These are phyloP conservation scores for Lumbricus terrestris DNA, from an alignment of 2,888 invertebrate genomes.

Conservation along the genomic window DNA sequence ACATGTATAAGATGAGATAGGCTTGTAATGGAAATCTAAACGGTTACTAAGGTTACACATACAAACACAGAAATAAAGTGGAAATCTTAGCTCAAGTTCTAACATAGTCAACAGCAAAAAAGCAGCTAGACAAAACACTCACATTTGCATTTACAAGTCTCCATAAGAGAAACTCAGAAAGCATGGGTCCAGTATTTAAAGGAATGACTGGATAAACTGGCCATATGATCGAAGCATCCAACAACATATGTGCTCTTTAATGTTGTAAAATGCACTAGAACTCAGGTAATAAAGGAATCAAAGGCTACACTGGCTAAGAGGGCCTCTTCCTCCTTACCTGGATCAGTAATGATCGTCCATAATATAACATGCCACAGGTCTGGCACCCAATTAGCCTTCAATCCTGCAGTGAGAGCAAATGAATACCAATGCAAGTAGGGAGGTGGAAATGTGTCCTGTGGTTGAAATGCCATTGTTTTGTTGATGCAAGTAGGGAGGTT, in stretches of 20 bases:
- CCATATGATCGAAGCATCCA: neutral
- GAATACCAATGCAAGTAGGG: neutral
- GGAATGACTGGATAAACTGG: neutral
- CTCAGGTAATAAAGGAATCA: neutral
- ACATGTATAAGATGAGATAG: neutral
- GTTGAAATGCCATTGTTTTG: neutral
- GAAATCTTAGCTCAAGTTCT: neutral
- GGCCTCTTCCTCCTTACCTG: neutral
- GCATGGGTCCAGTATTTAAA: too few species aligned
- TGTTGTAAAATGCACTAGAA: neutral
- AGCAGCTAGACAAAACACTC: neutral
- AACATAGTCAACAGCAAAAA: too few species aligned
- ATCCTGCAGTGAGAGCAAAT: neutral
- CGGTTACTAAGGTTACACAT: neutral
- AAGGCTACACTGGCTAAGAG: neutral
- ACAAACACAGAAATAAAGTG: neutral
- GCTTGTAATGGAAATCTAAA: too few species aligned
- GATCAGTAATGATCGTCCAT: neutral
- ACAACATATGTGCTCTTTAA: neutral
- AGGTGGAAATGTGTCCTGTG: neutral
- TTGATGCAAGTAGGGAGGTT: neutral
- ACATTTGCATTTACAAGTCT: neutral
- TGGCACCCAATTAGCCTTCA: neutral
- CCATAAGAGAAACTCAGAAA: neutral
- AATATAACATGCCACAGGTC: neutral